Base-by-base conservation (phyloP, 53 echinoderm and acorn worm species). In the Holothuria scabra region DNA sequence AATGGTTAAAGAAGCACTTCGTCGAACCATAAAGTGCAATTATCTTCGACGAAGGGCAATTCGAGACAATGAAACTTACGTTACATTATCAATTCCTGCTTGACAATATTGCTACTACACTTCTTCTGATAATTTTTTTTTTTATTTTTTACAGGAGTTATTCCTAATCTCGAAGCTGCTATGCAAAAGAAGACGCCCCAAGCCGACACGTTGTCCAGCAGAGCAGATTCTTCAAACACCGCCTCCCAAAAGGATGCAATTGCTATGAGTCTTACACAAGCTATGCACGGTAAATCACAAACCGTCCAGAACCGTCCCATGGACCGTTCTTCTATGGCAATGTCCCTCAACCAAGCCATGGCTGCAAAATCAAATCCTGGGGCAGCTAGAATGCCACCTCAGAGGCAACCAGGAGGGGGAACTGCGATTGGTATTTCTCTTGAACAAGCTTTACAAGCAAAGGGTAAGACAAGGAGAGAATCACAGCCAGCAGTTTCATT, bases 331-430 rank as follows among this genome's bases (percentile, higher is more conserved):
- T 52, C 52, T 16, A 80, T 66, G 22, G 87, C 80, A 4, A 76
- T 87, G 41, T 68, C 71, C 4, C 46, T 88, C 3, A 74, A 88
- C 22, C 72, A 88, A 66, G 83, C 75, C 9, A 88, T 82, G 84
- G 62, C 65, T 10, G 88, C 71, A 23, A 88, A 88, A 37, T 33
- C 66, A 12, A 67, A 64, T 12, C 41, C 13, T 60, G 31, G 81
- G 18, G 52, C 52, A 52, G 16, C 52, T 52, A 52, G 1, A 52
- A 3, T 18, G 16, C 18, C 52, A 18, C 52, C 14, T 14, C 52
- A 52, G 52, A 52, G 52, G 18, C 52, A 52, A 52, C 14, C 1
- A 3, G 18, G 46, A 65, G 65, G 52, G 41, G 66, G 66, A 65
- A 67, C 56, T 46, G 85, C 61, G 46, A 63, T 55, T 74, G 76